Evolutionary conservation across 2,113 vertebrate genomes (phyloP).

Genomic region (Atrichornis clamosus): DNA sequence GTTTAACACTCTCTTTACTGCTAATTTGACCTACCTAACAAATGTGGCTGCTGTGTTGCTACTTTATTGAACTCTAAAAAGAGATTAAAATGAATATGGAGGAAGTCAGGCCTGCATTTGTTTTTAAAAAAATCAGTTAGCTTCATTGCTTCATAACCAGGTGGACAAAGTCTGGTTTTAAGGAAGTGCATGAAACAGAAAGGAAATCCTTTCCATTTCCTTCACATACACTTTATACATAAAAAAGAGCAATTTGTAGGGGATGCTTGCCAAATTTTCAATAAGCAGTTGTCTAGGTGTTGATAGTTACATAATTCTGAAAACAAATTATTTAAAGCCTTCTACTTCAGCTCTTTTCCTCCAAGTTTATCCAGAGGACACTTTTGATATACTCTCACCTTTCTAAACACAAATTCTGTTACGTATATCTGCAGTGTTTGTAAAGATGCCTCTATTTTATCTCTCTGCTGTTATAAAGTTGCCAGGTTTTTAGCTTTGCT

Average conservation of each 20-base stretch:
- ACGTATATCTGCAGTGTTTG: not conserved
- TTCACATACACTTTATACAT: not conserved
- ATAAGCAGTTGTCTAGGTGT: not conserved
- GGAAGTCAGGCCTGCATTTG: not conserved
- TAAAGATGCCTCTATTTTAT: not conserved
- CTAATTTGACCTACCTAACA: not conserved
- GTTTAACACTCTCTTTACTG: not conserved
- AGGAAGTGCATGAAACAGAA: constrained; percentile 41
- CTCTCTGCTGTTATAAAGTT: not conserved
- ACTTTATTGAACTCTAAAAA: not conserved
- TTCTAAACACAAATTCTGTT: not conserved
- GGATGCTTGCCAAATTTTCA: not conserved
- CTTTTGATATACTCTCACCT: not conserved
- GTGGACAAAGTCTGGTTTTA: constrained; percentile 30
- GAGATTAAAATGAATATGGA: not conserved
- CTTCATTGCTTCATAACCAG: constrained; percentile 10
- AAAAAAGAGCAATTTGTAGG: not conserved
- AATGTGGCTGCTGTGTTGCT: not conserved
- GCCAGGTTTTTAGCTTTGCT: not conserved
- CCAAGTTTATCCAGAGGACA: not conserved
- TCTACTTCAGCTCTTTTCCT: not conserved
- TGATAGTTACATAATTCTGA: not conserved
- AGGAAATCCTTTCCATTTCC: constrained; percentile 60
- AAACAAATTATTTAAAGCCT: not conserved
- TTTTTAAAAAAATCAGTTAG: constrained; percentile 4